Conservation (phyloP, 2,113 vertebrate species). For the Hepsetus odoe region DNA sequence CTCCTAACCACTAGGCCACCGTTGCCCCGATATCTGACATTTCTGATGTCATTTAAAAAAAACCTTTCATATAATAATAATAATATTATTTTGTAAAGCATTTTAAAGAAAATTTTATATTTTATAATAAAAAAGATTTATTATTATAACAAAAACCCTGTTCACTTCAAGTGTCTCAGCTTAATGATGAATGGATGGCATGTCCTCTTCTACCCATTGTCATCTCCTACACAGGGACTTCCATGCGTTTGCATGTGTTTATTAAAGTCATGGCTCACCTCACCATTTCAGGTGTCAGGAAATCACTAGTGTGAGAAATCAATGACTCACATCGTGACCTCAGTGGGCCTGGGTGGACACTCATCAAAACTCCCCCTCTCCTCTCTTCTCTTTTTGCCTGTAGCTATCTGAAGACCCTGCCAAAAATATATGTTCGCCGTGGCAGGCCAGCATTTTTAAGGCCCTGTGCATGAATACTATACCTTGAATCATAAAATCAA, state of each 20-base stretch:
- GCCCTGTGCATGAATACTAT: neutral
- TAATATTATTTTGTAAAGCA: too few relatives aligned
- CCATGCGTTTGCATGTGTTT: constrained; percentile 6
- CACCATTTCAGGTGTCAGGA: constrained; percentile 44
- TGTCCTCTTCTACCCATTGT: neutral
- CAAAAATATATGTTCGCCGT: constrained; percentile 18
- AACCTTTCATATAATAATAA: too few relatives aligned
- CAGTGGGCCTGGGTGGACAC: constrained; percentile 47
- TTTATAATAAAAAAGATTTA: too few relatives aligned
- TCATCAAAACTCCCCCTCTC: constrained; percentile 38
- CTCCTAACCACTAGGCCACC: too few relatives aligned
- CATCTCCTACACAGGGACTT: neutral
- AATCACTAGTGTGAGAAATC: constrained; percentile 43
- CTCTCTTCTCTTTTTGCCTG: constrained; percentile 5
- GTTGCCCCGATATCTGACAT: too few relatives aligned
- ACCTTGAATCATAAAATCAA: neutral
- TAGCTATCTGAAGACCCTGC: constrained; percentile 14
- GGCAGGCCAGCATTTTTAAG: neutral
- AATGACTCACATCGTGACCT: constrained; percentile 54
- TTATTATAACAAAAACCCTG: too few relatives aligned
- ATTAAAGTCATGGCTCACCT: constrained; percentile 2
- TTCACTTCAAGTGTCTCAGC: too few relatives aligned
- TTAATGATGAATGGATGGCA: neutral
- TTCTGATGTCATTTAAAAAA: too few relatives aligned
- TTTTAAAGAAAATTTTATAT: too few relatives aligned